Conservation (phyloP, 2,888 invertebrate species). For the Lochmaea capreae region DNA sequence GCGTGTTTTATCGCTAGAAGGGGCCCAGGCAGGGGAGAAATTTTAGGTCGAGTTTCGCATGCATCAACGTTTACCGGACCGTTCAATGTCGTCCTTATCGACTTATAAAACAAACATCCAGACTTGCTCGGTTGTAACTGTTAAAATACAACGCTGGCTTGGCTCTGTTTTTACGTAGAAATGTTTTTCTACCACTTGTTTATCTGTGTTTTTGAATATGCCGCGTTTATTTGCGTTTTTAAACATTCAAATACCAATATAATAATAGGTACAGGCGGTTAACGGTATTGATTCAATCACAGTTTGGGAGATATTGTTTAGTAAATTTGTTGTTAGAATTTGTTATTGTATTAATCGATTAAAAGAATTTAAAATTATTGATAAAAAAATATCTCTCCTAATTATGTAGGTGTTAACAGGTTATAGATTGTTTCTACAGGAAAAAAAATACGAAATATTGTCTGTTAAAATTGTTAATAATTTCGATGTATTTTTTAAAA, state of each 20-base stretch:
- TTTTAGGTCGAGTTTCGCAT: slow-evolving; percentile 49
- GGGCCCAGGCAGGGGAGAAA: slow-evolving; percentile 62
- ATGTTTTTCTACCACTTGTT: slow-evolving; percentile 58
- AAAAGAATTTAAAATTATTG: background rate
- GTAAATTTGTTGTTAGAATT: background rate
- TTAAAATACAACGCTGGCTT: slow-evolving; percentile 42
- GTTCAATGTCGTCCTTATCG: slow-evolving; percentile 53
- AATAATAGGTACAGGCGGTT: slow-evolving; percentile 14
- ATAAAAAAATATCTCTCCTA: background rate
- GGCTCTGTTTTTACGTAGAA: slow-evolving; percentile 37
- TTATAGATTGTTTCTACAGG: too few relatives aligned
- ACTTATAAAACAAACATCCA: slow-evolving; percentile 59
- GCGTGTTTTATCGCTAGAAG: slow-evolving; percentile 60
- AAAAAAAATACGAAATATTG: too few relatives aligned
- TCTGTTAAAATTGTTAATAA: too few relatives aligned
- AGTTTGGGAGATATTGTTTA: background rate
- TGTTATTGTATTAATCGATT: background rate
- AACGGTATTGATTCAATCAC: background rate
- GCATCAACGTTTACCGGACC: slow-evolving; percentile 28
- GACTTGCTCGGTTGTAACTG: slow-evolving; percentile 58
- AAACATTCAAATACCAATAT: slow-evolving; percentile 11
- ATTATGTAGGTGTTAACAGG: background rate
- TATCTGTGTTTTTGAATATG: slow-evolving; percentile 47
- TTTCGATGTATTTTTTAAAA: too few relatives aligned
- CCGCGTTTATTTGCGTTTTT: slow-evolving; percentile 36